phyloP scores from a whole-genome alignment of 2,888 invertebrate species.

The Cataglyphis rosenhaueri region DNA sequence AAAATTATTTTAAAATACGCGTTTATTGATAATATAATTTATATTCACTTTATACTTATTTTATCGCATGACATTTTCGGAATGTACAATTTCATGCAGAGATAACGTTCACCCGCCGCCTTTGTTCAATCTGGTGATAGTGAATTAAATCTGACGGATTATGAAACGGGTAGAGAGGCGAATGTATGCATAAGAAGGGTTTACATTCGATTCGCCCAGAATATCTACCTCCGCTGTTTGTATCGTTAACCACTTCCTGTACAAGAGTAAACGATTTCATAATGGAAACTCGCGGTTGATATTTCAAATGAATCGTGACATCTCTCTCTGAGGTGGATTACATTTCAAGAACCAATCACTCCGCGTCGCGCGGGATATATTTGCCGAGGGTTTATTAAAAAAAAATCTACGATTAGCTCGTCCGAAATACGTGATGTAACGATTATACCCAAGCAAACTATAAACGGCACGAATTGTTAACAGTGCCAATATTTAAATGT shows the following conservation, averaged over 20 bases:
- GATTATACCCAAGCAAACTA: slow-evolving; percentile 37
- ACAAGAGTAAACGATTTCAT: slow-evolving; percentile 70
- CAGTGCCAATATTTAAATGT: slow-evolving; percentile 33
- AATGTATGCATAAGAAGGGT: slow-evolving; percentile 70
- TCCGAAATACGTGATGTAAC: slow-evolving; percentile 36
- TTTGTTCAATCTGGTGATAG: slow-evolving; percentile 50
- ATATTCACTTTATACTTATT: background rate
- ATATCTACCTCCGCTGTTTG: slow-evolving; percentile 50
- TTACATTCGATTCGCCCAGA: slow-evolving; percentile 72
- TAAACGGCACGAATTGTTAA: slow-evolving; percentile 40
- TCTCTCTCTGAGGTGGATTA: slow-evolving; percentile 53
- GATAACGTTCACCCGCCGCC: background rate
- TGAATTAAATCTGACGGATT: slow-evolving; percentile 74
- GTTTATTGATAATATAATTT: background rate
- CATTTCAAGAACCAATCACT: slow-evolving; percentile 55
- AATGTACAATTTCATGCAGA: background rate
- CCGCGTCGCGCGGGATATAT: slow-evolving; percentile 28
- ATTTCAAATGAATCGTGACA: slow-evolving; percentile 63
- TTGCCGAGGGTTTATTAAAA: slow-evolving; percentile 46
- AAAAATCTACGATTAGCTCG: slow-evolving; percentile 41
- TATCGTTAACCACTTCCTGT: slow-evolving; percentile 67
- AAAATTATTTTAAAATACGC: background rate
- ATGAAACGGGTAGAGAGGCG: slow-evolving; percentile 58
- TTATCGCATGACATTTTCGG: background rate
- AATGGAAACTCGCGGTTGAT: slow-evolving; percentile 73